Evolutionary conservation across 1,140 invertebrate species (phyloP), one percentile per base, ranked within the genome.

Genomic region (Drosophila dunni): DNA sequence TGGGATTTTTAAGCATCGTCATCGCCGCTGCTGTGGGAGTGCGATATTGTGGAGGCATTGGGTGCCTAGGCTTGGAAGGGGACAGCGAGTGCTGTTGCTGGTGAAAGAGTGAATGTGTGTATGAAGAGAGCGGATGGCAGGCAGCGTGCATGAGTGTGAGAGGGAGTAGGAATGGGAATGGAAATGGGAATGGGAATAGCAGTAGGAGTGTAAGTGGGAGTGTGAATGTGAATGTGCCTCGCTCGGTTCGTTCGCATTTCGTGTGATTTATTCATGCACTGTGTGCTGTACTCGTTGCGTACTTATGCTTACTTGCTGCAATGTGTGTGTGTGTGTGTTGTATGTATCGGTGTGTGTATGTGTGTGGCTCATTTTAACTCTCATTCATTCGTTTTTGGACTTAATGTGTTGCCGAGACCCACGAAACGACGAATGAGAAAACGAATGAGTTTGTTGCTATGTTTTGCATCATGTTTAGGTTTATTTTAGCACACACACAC

Each of bases 301-400:
- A 89, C 84, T 89, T 89, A 84, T 89, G 80, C 80, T 89, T 81
- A 89, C 84, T 89, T 84, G 81, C 64, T 71, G 75, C 63, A 62
- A 20, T 74, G 36, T 79, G 36, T 67, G 11, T 74, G 58, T 69
- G 29, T 58, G 13, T 46, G 62, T 48, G 9, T 48, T 77, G 46
- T 83, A 53, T 77, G 9, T 42, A 13, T 42, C 15, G 58, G 17
- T 78, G 7, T 75, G n/a, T 67, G 68, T 78, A 44, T 81, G 61
- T 75, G 79, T 71, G 33, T 75, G 57, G 77, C 84, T 88, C 81
- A 89, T 89, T 89, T 89, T 89, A 89, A 88, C 84, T 89, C 84
- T 89, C 81, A 89, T 88, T 80, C 84, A 88, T 89, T 88, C 83
- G 83, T 88, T 78, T 88, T 74, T 77, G 66, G 81, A 86, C 75